phyloP scores from a whole-genome alignment of 2,888 invertebrate genomes.

The Cyclophora albipunctata region DNA sequence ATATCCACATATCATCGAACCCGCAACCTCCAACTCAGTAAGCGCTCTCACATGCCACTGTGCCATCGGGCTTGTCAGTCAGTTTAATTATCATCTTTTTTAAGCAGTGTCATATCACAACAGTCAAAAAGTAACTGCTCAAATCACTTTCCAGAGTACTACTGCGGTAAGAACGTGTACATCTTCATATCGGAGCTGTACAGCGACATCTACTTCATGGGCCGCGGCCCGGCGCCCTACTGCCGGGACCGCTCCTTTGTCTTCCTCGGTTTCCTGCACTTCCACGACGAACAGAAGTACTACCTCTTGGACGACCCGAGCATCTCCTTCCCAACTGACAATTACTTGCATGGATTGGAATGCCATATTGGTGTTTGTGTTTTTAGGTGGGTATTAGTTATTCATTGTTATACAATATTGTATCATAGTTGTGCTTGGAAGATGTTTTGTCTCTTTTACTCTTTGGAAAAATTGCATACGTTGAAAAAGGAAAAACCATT shows the following conservation, averaged over 20 bases:
- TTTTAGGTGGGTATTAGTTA: conserved; percentile 40
- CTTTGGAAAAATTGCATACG: too few relatives aligned
- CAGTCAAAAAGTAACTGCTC: too few relatives aligned
- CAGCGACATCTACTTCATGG: conserved; percentile 65
- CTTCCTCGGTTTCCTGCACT: conserved; percentile 63
- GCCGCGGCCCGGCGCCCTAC: conserved; percentile 52
- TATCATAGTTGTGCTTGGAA: too few relatives aligned
- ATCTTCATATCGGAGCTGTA: conserved; percentile 60
- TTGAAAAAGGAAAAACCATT: too few relatives aligned
- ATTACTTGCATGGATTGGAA: conserved; percentile 60
- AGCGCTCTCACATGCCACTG: too few relatives aligned
- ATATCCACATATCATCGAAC: too few relatives aligned
- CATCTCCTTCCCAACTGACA: conserved; percentile 60
- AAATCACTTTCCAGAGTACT: conserved; percentile 44
- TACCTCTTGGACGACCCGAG: conserved; percentile 60
- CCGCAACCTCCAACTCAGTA: too few relatives aligned
- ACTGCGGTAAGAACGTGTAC: conserved; percentile 66
- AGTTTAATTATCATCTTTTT: too few relatives aligned
- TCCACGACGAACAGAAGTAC: conserved; percentile 58
- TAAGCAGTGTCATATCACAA: too few relatives aligned
- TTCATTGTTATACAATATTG: too few relatives aligned
- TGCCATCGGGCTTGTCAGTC: too few relatives aligned
- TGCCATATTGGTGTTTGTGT: conserved; percentile 60
- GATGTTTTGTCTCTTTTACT: too few relatives aligned
- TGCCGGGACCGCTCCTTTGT: conserved; percentile 60